Percentiles rank a stretch among this genome's conserved stretches.
These are phyloP conservation scores for Gadopsis bispinosus DNA, from an alignment of 2,797 vertebrate species.

Conservation along the genomic window DNA sequence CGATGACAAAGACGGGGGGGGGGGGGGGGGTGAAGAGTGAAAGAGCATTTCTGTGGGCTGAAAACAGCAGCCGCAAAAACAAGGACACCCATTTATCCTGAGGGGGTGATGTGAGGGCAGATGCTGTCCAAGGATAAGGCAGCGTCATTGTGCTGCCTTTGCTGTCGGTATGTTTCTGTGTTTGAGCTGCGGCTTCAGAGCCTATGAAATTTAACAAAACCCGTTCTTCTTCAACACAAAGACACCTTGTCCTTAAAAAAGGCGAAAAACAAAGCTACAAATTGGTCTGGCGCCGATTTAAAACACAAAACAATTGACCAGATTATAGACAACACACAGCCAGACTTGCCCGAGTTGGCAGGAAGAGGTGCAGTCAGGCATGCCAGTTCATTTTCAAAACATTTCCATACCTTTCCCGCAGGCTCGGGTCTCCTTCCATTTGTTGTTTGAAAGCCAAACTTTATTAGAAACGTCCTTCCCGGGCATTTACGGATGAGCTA, in stretches of 20 bases:
- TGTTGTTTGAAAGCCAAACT: too few relatives aligned
- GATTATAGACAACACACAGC: too few relatives aligned
- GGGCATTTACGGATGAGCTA: too few relatives aligned
- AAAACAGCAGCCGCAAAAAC: conserved; percentile 47
- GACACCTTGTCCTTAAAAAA: neutral
- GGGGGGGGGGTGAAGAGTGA: conserved; percentile 13
- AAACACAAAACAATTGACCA: neutral
- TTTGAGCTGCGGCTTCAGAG: neutral
- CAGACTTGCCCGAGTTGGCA: too few relatives aligned
- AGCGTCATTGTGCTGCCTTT: conserved; percentile 2
- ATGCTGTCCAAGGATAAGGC: conserved; percentile 27
- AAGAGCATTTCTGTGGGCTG: conserved; percentile 50
- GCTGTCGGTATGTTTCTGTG: neutral
- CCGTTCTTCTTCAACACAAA: neutral
- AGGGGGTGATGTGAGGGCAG: conserved; percentile 36
- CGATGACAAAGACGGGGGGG: conserved; percentile 27
- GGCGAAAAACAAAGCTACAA: neutral
- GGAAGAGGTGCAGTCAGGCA: too few relatives aligned
- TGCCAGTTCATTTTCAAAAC: too few relatives aligned
- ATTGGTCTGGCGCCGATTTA: neutral
- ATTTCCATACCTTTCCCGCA: too few relatives aligned
- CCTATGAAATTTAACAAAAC: neutral
- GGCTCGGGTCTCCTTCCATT: too few relatives aligned
- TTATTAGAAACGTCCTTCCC: too few relatives aligned
- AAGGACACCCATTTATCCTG: conserved; percentile 55